Evolutionary conservation across 2,113 vertebrate genomes (phyloP).

Genomic region (Steatornis caripensis): DNA sequence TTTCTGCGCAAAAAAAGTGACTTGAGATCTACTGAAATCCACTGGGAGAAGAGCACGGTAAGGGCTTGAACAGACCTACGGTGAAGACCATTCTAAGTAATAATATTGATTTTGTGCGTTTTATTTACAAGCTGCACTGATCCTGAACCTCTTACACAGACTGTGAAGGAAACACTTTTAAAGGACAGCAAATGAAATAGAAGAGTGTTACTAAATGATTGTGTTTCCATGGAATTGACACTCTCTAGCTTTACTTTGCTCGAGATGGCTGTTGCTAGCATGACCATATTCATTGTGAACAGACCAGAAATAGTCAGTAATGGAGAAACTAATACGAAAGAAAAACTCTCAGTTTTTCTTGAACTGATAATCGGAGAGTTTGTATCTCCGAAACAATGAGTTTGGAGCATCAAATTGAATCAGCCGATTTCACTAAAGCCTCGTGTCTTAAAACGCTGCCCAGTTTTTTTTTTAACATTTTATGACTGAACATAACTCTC

Average conservation of each 20-base stretch:
- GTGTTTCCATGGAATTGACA: slow-evolving; percentile 13
- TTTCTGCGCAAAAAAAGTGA: background rate
- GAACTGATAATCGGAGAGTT: background rate
- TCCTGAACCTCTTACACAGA: background rate
- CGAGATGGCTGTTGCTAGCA: background rate
- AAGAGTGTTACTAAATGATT: background rate
- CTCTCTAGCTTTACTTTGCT: background rate
- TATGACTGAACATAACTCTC: background rate
- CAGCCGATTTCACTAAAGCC: background rate
- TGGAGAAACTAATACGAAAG: background rate
- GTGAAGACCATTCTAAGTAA: background rate
- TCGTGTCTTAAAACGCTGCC: background rate
- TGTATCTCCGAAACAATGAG: background rate
- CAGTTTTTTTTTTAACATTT: background rate
- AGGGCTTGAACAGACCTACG: background rate
- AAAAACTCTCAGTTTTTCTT: background rate
- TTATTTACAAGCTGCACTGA: background rate
- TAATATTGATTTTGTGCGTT: background rate
- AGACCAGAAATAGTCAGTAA: background rate
- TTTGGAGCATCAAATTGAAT: background rate
- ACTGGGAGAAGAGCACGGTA: background rate
- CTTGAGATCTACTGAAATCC: background rate
- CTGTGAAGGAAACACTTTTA: background rate
- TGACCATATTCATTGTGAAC: background rate
- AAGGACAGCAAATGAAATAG: background rate